Evolutionary conservation across 2,888 invertebrate genomes (phyloP), one percentile per base, ranked within the genome.

Genomic region (Heliconius ethilla): DNA sequence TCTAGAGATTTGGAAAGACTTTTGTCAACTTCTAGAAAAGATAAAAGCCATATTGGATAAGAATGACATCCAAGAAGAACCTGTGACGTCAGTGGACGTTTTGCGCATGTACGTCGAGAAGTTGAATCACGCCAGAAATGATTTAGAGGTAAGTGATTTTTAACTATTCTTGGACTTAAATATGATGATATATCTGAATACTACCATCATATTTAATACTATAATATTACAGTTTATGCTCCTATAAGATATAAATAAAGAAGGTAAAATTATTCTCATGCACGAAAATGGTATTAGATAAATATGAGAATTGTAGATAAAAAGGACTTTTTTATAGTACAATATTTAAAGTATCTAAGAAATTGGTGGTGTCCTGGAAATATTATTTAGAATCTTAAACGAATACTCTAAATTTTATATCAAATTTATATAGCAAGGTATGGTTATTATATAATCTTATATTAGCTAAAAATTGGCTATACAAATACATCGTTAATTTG

Each of bases 21-120:
- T 97, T 90, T 96, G 96, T 79, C 96, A 97, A 85, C 95, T 96
- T 33, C 94, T 97, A 86, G 97, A 97, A 78, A 97, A 97, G 86
- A 97, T 98, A 5, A 96, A 96, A 85, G 96, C 96, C 10, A 96
- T 97, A 29, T 94, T 98, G 83, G 96, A 96, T 27, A 96, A 97
- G 86, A 96, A 96, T 40, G 95, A 96, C 84, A 96, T 98, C 83
- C 95, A 95, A n/a, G 97, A 97, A 81, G 97, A 98, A 84, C 96
- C 97, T 0, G 96, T 97, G 51, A 96, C 96, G 9, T 96, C 97
- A 29, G 95, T 98, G 82, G 97, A 97, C 76, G 97, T 97, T 7
- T 92, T 98, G n/a, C 96, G 98, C 84, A 96, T 97, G 86, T 97
- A 97, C 84, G 96, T 98, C 77, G 97, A 98, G 90, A 97, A 97